A percentile compares a stretch with the other conserved stretches of the same genome.
Conservation (phyloP, 2,888 invertebrate species). For the Agonopterix subpropinquella region DNA sequence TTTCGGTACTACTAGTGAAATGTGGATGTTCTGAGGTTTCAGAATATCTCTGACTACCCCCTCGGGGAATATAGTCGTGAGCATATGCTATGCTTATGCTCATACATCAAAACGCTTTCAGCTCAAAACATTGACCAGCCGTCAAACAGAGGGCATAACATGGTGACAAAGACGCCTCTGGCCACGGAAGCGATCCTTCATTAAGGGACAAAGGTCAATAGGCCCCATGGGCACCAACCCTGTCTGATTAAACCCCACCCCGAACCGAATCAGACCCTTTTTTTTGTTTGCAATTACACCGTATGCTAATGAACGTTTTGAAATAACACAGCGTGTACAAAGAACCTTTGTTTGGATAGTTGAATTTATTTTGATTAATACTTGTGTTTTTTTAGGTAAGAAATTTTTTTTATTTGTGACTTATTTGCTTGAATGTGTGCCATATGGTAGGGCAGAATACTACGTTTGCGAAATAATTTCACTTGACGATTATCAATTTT, state of each 20-base stretch:
- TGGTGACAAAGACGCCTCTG: constrained; percentile 45
- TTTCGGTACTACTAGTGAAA: no score
- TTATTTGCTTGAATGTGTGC: no score
- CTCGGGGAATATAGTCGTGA: no score
- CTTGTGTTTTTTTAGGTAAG: not conserved
- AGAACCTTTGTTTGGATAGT: constrained; percentile 3
- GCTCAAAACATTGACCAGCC: not conserved
- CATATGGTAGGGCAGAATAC: no score
- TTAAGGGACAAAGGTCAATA: constrained; percentile 56
- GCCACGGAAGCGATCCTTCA: constrained; percentile 50
- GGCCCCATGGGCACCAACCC: constrained; percentile 30
- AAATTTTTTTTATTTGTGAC: no score
- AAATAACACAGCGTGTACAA: constrained; percentile 1
- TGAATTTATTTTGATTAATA: constrained; percentile 2
- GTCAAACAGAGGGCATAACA: constrained; percentile 16
- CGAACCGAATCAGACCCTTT: constrained; percentile 21
- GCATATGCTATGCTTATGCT: no score
- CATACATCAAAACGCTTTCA: not conserved
- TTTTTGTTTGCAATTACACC: constrained; percentile 40
- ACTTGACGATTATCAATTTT: no score
- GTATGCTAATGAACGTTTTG: constrained; percentile 19
- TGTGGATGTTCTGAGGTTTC: no score
- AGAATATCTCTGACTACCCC: no score
- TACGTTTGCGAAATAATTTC: no score
- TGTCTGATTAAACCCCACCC: constrained; percentile 39